Conservation (phyloP, 2,797 vertebrate species). For the Carduelis carduelis region DNA sequence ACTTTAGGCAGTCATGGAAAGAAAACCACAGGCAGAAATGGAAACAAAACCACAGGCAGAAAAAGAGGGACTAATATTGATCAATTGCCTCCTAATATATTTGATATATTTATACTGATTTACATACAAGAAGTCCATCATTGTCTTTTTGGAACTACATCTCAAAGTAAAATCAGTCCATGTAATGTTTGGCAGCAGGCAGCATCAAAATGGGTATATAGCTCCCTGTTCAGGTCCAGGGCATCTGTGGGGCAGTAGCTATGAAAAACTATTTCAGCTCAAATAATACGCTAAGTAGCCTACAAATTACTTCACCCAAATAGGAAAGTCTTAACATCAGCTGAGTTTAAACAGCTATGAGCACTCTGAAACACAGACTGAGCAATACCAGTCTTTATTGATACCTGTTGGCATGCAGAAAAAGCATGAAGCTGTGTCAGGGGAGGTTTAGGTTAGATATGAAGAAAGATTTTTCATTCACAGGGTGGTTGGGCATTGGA, state of each 20-base stretch:
- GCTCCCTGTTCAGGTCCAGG: not conserved
- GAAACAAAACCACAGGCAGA: not conserved
- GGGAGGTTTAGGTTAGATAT: not conserved
- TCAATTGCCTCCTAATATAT: not conserved
- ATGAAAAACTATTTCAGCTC: not conserved
- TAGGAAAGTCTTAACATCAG: not conserved
- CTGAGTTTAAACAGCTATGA: not conserved
- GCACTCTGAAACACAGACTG: not conserved
- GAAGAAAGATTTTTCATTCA: not conserved
- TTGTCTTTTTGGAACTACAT: not conserved
- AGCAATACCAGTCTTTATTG: not conserved
- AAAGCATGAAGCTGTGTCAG: not conserved
- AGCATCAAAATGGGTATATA: not conserved
- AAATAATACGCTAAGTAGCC: not conserved
- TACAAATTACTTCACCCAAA: not conserved
- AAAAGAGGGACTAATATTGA: not conserved
- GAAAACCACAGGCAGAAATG: not conserved
- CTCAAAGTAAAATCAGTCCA: not conserved
- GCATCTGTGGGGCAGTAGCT: not conserved
- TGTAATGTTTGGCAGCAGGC: not conserved
- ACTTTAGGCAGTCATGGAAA: not conserved
- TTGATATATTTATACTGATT: not conserved
- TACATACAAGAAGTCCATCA: not conserved
- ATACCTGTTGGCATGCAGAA: not conserved
- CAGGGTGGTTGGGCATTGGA: not conserved